Evolutionary conservation across 30 jellyfish, hydroid and myxozoan genomes (phyloP), one percentile per base, ranked within the genome.

Genomic region (Pelagia noctiluca): DNA sequence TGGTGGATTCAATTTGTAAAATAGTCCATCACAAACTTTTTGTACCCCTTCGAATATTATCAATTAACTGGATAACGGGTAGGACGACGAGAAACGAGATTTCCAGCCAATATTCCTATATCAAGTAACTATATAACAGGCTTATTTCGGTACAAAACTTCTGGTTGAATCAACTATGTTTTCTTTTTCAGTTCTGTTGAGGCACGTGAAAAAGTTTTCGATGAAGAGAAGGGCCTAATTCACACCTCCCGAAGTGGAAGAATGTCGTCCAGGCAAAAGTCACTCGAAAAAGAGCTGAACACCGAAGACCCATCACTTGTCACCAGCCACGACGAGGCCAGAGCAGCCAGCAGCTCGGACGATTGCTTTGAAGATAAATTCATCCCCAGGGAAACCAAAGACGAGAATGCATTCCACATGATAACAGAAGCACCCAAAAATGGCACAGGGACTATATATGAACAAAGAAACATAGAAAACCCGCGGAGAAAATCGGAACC

Each of bases 221-320:
- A 72, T 65, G 70, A 64, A 13, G 89, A 85, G 26, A 47, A 84
- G 28, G 95, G 95, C 35, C 80, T 85, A 24, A 63, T 74, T 1
- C 82, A 85, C 71, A 26, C 79, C 7, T 85, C 89, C 1, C 83
- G 87, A 34, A 73, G 89, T 34, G 80, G 95, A 53, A 67, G 71
- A 38, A 85, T 85, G 95, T 85, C 95, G 26, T 63, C 95, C 35
- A 66, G 85, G 54, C 95, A 85, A 61, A 87, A 87, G n/a, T 37
- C 87, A 18, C 85, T 85, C 1, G 95, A 85, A 24, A 62, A 48
- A 29, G 85, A 85, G 46, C 80, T 85, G 19, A 63, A 63, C 46
- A 85, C 89, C 0, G 88, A 65, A 26, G 83, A 63, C 63, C 84
- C 87, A 11, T 12, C 78, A 21, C 1, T 26, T 7, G 72, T 71